Evolutionary conservation across 2,797 vertebrate species (phyloP), one percentile per base, ranked within the genome.

Genomic region (Pangasius macronema): DNA sequence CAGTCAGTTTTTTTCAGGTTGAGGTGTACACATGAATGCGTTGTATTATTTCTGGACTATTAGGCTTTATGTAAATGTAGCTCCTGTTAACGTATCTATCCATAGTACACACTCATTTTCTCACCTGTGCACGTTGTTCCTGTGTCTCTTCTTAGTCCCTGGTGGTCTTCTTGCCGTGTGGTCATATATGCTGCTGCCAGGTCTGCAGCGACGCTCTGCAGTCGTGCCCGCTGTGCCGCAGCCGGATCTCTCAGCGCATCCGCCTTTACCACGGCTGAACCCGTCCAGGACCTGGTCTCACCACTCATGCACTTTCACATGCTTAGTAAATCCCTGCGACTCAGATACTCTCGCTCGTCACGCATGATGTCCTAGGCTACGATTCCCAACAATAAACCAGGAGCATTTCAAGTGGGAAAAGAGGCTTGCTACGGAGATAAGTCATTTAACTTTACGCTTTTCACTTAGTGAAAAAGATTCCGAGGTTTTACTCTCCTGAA

Each of bases 131-230:
- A 42, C 36, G 57, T 57, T 59, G 14, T 84, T 49, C 82, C 86
- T 67, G 3, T 57, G 10, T 27, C 27, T 83, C 91, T 73, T 51
- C 92, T 42, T 95, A 99, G 98, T 94, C 97, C 68, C 97, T 97
- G 92, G 91, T 96, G 85, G 93, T 99, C 93, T 99, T 99, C 94
- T 94, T 99, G 92, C 95, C 96, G 22, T 99, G 98, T 0, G 98
- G 98, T 65, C 98, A 99, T 0, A 97, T 98, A 10, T 99, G 98
- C 95, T 99, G 98, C 92, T 99, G 98, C 90, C 95, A 94, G 91
- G 90, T 89, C 18, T 99, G 98, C 94, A 97, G 95, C 27, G 93
- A 94, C 0, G 96, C 93, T 0, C 93, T 99, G 89, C 95, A 76
- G 83, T 92, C 90, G 36, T 99, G 98, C 81, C 98, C 98, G 0